A percentile compares a stretch with the other conserved stretches of the same genome.
These are phyloP conservation scores for Apocrypta bakeri DNA, from an alignment of 1,140 invertebrate species.

Conservation along the genomic window DNA sequence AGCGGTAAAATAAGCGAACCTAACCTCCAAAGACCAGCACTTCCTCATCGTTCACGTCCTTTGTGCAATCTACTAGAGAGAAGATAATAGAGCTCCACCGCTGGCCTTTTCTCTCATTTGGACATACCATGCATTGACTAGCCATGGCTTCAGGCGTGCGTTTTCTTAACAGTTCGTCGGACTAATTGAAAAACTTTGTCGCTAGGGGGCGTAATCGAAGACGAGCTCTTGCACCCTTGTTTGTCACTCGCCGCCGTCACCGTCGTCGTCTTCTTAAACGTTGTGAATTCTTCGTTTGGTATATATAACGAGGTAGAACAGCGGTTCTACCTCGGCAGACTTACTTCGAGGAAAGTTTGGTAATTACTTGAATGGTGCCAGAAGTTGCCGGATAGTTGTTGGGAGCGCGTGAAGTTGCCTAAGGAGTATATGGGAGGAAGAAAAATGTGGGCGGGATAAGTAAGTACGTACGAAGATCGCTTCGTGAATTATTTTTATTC, in stretches of 20 bases:
- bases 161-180: slow-evolving; percentile 26
- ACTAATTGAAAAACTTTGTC: slow-evolving; percentile 65
- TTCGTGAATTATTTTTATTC: background rate
- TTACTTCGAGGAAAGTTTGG: slow-evolving; percentile 31
- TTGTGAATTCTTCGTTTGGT: slow-evolving; percentile 33
- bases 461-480: background rate
- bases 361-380: slow-evolving; percentile 28
- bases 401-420: background rate
- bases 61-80: background rate
- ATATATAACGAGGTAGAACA: slow-evolving; percentile 24
- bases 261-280: slow-evolving; percentile 10
- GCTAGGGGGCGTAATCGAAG: slow-evolving; percentile 15
- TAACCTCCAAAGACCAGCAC: background rate
- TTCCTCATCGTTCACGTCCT: background rate
- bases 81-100: slow-evolving; percentile 44
- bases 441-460: background rate
- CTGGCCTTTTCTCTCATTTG: background rate
- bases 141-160: background rate
- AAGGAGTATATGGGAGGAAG: background rate
- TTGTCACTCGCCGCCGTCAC: slow-evolving; percentile 32
- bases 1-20: background rate
- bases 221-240: background rate
- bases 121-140: background rate
- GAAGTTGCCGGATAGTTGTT: slow-evolving; percentile 14
- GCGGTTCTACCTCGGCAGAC: background rate